These are phyloP conservation scores for Zootermopsis nevadensis DNA, from an alignment of 2,888 invertebrate species.

Conservation along the genomic window DNA sequence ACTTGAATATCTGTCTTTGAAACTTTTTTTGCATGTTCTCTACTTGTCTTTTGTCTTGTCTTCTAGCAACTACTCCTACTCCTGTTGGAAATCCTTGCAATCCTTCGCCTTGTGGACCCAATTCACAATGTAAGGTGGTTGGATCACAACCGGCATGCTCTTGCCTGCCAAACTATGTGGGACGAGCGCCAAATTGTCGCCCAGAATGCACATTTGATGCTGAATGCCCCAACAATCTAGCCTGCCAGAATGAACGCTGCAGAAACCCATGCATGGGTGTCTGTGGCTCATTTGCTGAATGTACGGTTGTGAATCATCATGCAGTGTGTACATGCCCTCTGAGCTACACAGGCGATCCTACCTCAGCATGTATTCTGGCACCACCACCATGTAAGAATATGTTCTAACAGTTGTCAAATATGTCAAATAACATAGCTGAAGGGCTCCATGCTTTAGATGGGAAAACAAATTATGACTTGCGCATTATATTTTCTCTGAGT, in stretches of 20 bases:
- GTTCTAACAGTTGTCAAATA: not conserved
- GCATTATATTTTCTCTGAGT: too few species aligned
- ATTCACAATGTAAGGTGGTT: constrained; percentile 83
- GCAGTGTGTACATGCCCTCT: constrained; percentile 84
- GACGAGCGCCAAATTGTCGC: constrained; percentile 86
- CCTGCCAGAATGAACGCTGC: constrained; percentile 85
- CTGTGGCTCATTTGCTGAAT: constrained; percentile 84
- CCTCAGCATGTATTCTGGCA: constrained; percentile 66
- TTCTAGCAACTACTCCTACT: constrained; percentile 56
- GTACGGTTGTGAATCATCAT: constrained; percentile 86
- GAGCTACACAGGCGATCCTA: constrained; percentile 85
- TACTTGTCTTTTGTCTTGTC: constrained; percentile 27
- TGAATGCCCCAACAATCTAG: constrained; percentile 84
- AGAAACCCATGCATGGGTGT: constrained; percentile 84
- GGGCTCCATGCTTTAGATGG: not conserved
- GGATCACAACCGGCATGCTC: constrained; percentile 88
- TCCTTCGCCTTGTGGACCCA: constrained; percentile 86
- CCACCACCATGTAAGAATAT: constrained; percentile 60
- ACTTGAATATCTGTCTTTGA: constrained; percentile 32
- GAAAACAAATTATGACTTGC: not conserved
- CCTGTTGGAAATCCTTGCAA: constrained; percentile 75
- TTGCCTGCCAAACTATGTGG: constrained; percentile 82
- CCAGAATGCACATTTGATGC: constrained; percentile 85
- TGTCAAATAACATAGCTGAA: not conserved
- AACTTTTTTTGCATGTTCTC: constrained; percentile 29